Base-by-base conservation (phyloP, 2,113 vertebrate genomes). In the Petroica traversi region DNA sequence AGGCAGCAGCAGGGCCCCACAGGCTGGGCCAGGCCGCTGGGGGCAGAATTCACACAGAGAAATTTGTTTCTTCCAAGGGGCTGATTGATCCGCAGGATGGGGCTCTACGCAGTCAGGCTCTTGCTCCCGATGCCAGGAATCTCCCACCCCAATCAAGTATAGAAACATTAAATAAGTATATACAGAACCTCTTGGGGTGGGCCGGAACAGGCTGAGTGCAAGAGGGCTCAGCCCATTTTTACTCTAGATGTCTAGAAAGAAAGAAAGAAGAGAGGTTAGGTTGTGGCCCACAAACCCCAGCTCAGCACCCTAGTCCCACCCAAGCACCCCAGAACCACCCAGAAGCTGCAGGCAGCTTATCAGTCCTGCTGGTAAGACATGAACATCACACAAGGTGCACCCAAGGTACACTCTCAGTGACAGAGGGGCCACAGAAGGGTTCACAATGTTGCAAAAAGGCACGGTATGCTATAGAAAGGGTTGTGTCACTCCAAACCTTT, bases 201-300 rank as follows among this genome's bases (percentile, higher is more conserved):
- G 91, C 91, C 94, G 93, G 79, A 84, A 97, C 81, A 73, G 51
- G 94, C 86, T 71, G 75, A 80, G 59, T 78, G 71, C 20, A 23
- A 62, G 54, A 62, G 52, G 77, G 85, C 54, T 97, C 99, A 99
- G 96, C 99, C 99, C 99, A 99, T 99, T 98, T 99, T 99, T 98
- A 99, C 99, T 98, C 98, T 99, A n/a, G 99, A 99, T 45, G 99
- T 99, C 99, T 99, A 97, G 28, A 96, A 98, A 96, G 38, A 84
- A 88, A 89, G 46, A 64, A 66, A 76, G 13, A 75, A 76, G 18
- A 96, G 18, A 95, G 34, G 38, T 96, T 81, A 97, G 84, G 36
- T 11, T 1, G 2, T 28, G 16, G 14, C 28, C n/a, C 23, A 29
- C 43, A 85, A 43, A 67, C 14, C 24, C 19, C 55, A 66, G 46